A percentile compares a stretch with the other conserved stretches of the same genome.
Conservation (phyloP, 2,888 invertebrate genomes). For the Drosophila helvetica region DNA sequence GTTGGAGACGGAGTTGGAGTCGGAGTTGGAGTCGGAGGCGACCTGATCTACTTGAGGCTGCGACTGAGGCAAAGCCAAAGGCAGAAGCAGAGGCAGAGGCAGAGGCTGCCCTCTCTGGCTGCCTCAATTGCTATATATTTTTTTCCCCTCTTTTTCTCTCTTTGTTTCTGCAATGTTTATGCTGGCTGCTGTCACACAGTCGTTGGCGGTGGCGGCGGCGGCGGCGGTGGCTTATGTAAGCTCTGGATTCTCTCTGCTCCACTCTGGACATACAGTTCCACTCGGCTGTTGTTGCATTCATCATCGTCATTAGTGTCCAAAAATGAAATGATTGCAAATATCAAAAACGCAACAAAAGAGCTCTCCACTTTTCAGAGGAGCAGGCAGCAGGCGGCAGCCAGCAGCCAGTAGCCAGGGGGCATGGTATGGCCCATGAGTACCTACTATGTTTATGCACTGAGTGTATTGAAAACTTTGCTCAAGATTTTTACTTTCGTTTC, state of each 20-base stretch:
- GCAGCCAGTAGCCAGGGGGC: no score
- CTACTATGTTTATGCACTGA: no score
- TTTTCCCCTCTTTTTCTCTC: constrained; percentile 19
- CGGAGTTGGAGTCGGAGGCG: constrained; percentile 4
- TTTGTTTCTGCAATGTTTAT: constrained; percentile 68
- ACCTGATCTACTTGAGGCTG: constrained; percentile 39
- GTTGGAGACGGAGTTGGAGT: constrained; percentile 1
- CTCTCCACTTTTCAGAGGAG: constrained; percentile 43
- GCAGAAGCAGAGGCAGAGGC: constrained; percentile 6
- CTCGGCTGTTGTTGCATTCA: constrained; percentile 54
- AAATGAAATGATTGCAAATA: constrained; percentile 74
- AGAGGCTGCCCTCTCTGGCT: constrained; percentile 30
- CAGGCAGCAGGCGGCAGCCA: constrained; percentile 13
- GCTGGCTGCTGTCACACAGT: constrained; percentile 68
- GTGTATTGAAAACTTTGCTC: constrained; percentile 7
- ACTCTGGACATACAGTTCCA: constrained; percentile 70
- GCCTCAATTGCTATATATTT: constrained; percentile 40
- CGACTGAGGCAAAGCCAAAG: not conserved
- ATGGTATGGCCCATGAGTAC: no score
- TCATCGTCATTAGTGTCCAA: constrained; percentile 71
- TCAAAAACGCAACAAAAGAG: constrained; percentile 50
- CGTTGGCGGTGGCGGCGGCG: constrained; percentile 33
- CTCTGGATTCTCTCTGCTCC: constrained; percentile 57
- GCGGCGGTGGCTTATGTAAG: constrained; percentile 57
- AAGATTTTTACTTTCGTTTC: constrained; percentile 69